phyloP scores from a whole-genome alignment of 2,888 invertebrate genomes.

The Stomorhina lunata region DNA sequence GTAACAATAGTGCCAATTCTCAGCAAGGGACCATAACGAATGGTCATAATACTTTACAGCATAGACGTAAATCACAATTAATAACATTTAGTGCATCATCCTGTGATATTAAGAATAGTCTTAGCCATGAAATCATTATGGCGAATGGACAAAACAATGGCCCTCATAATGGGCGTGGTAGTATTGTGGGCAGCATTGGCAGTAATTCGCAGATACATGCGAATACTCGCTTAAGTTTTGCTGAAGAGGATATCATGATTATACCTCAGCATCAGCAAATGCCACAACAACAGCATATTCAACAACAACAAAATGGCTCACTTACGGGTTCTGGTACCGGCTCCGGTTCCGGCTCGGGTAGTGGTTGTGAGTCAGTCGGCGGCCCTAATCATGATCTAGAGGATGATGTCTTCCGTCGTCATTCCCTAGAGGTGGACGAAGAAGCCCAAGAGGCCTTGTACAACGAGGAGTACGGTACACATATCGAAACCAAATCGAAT shows the following conservation, averaged over 20 bases:
- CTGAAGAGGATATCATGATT: conserved; percentile 76
- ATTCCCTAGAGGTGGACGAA: conserved; percentile 75
- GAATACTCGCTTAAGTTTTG: conserved; percentile 74
- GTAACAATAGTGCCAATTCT: conserved; percentile 39
- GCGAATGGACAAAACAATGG: conserved; percentile 37
- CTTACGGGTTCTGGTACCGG: conserved; percentile 54
- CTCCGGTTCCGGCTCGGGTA: conserved; percentile 49
- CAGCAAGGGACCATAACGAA: conserved; percentile 67
- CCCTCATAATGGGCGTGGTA: conserved; percentile 64
- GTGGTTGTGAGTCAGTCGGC: conserved; percentile 64
- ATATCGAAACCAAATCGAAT: conserved; percentile 76
- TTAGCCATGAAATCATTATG: conserved; percentile 77
- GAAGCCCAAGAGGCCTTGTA: conserved; percentile 75
- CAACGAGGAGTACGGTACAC: conserved; percentile 78
- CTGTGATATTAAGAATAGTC: conserved; percentile 79
- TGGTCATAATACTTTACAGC: conserved; percentile 75
- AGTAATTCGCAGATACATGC: conserved; percentile 61
- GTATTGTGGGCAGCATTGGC: conserved; percentile 64
- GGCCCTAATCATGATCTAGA: conserved; percentile 67
- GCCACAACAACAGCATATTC: conserved; percentile 25
- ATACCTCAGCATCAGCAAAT: conserved; percentile 50
- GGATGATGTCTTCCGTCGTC: conserved; percentile 75
- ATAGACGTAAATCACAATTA: conserved; percentile 78
- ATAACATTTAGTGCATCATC: conserved; percentile 78
- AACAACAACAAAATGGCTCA: conserved; percentile 30